These are phyloP conservation scores for Cartodere bifasciata DNA, from an alignment of 2,888 invertebrate genomes.

Conservation along the genomic window DNA sequence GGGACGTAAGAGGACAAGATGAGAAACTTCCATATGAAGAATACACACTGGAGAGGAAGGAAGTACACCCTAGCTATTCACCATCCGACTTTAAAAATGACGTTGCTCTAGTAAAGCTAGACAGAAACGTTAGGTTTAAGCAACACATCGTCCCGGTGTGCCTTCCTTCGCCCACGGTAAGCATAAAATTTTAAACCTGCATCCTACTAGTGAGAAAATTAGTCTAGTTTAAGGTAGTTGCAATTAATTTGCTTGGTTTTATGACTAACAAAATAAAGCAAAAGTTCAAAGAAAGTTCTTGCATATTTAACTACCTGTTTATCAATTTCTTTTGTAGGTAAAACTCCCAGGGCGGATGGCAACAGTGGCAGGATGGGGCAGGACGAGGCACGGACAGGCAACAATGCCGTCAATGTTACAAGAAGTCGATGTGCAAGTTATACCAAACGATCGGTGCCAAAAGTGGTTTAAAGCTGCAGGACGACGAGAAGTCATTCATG, in stretches of 20 bases:
- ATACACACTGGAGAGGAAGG: constrained; percentile 76
- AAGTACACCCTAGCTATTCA: constrained; percentile 83
- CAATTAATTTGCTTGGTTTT: too few relatives aligned
- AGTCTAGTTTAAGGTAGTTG: too few relatives aligned
- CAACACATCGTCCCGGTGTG: constrained; percentile 91
- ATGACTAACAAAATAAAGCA: too few relatives aligned
- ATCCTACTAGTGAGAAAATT: too few relatives aligned
- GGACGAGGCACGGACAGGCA: constrained; percentile 77
- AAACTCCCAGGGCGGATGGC: constrained; percentile 79
- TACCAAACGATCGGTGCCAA: constrained; percentile 83
- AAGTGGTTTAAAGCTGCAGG: constrained; percentile 88
- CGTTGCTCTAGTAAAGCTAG: constrained; percentile 69
- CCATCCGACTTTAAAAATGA: constrained; percentile 87
- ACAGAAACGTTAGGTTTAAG: constrained; percentile 71
- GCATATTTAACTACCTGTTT: too few relatives aligned
- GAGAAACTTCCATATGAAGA: constrained; percentile 80
- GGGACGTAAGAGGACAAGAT: constrained; percentile 78
- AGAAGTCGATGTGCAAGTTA: constrained; percentile 76
- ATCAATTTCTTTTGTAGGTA: constrained; percentile 30
- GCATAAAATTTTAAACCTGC: too few relatives aligned
- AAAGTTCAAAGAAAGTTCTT: too few relatives aligned
- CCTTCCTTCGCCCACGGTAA: constrained; percentile 57
- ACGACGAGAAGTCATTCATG: constrained; percentile 80
- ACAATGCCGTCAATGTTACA: constrained; percentile 78
- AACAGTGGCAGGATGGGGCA: constrained; percentile 87